phyloP scores from a whole-genome alignment of 2,797 vertebrate species.

The Fundulus diaphanus region DNA sequence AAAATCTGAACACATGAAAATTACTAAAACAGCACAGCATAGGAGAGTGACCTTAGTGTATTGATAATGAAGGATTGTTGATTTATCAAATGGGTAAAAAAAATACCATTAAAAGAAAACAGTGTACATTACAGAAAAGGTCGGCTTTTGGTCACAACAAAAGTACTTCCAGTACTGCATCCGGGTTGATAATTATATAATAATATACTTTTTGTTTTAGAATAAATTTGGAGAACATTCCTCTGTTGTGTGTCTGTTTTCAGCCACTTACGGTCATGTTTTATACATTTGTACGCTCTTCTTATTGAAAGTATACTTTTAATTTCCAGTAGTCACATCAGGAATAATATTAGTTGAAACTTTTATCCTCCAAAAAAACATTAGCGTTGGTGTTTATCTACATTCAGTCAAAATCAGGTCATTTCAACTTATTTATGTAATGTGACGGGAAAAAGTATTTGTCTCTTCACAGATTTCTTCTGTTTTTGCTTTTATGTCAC shows the following conservation, averaged over 20 bases:
- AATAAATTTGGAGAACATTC: conserved; percentile 53
- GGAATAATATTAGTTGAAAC: conserved; percentile 55
- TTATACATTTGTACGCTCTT: conserved; percentile 40
- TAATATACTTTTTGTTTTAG: conserved; percentile 41
- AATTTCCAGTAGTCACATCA: conserved; percentile 57
- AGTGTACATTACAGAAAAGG: conserved; percentile 74
- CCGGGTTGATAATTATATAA: conserved; percentile 27
- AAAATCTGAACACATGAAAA: conserved; percentile 25
- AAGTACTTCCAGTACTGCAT: conserved; percentile 68
- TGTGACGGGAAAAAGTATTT: conserved; percentile 2
- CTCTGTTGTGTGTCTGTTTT: conserved; percentile 38
- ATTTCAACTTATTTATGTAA: conserved; percentile 35
- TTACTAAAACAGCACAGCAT: conserved; percentile 41
- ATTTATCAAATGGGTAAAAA: conserved; percentile 75
- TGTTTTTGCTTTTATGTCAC: neutral
- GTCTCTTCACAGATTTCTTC: neutral
- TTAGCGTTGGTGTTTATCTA: conserved; percentile 55
- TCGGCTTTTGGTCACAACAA: conserved; percentile 64
- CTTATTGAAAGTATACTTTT: conserved; percentile 47
- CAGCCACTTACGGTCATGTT: conserved; percentile 39
- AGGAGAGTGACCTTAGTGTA: conserved; percentile 61
- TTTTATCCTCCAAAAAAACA: conserved; percentile 42
- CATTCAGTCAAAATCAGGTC: conserved; percentile 77
- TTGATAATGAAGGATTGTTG: conserved; percentile 67
- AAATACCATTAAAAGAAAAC: conserved; percentile 34